Evolutionary conservation across 92 coral and sea anemone genomes (phyloP).

Genomic region (Ricordea florida): DNA sequence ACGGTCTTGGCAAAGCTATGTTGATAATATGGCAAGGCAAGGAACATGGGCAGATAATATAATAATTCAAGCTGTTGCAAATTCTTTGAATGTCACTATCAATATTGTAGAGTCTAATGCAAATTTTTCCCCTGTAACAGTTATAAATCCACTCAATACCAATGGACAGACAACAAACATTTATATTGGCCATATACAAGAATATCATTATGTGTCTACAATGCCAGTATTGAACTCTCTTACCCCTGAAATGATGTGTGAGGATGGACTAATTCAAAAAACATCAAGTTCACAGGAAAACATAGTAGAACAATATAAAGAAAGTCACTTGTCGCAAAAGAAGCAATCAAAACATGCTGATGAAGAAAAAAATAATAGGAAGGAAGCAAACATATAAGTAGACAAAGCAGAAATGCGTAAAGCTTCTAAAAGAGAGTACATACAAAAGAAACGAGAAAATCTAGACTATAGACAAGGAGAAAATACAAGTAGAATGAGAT

Average conservation of each 20-base stretch:
- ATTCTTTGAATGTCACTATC: constrained; percentile 33
- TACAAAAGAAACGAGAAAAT: constrained; percentile 8
- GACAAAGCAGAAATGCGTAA: background rate
- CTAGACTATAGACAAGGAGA: background rate
- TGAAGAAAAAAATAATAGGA: constrained; percentile 8
- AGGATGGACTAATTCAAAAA: background rate
- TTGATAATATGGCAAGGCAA: constrained; percentile 12
- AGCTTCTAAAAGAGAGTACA: constrained; percentile 1
- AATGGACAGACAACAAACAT: constrained; percentile 13
- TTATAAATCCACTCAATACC: constrained; percentile 38
- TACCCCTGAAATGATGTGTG: background rate
- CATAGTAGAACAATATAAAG: constrained; percentile 1
- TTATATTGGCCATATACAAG: constrained; percentile 38
- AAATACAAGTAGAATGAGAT: too few relatives aligned
- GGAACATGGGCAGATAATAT: constrained; percentile 64
- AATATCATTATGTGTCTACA: constrained; percentile 52
- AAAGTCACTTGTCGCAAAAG: background rate
- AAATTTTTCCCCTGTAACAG: constrained; percentile 45
- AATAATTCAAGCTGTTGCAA: constrained; percentile 57
- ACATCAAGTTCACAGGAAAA: background rate
- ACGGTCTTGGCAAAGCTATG: constrained; percentile 37
- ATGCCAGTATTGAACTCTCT: background rate
- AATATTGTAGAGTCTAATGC: constrained; percentile 31
- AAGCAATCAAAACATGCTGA: too few relatives aligned
- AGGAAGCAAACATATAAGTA: too few relatives aligned